These are phyloP conservation scores for Eupithecia vulgata DNA, from an alignment of 2,888 invertebrate genomes.

Conservation along the genomic window DNA sequence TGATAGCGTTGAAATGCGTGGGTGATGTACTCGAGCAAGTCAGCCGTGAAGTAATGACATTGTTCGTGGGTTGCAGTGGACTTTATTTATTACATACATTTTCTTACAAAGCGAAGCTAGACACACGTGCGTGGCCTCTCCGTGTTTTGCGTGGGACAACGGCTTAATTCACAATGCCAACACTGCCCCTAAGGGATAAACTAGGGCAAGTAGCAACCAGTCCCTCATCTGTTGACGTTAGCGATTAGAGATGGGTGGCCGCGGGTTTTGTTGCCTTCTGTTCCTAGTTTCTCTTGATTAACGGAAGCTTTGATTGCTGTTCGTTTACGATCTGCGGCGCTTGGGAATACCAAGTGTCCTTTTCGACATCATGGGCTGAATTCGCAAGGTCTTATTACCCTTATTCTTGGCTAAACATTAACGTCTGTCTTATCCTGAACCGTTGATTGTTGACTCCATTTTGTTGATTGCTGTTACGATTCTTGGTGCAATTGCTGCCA, in stretches of 20 bases:
- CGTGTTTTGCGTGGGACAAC: no score
- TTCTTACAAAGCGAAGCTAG: no score
- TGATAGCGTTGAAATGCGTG: no score
- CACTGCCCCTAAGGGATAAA: slow-evolving; percentile 3
- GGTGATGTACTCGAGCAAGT: no score
- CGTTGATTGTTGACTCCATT: not conserved
- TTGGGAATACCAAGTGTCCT: slow-evolving; percentile 29
- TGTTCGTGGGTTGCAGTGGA: no score
- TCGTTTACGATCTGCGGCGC: slow-evolving; percentile 27
- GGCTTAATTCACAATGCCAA: slow-evolving; percentile 2
- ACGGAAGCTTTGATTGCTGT: slow-evolving; percentile 37
- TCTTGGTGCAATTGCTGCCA: not conserved
- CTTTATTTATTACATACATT: no score
- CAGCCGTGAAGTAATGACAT: no score
- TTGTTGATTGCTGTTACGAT: not conserved
- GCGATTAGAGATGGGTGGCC: slow-evolving; percentile 34
- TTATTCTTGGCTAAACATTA: slow-evolving; percentile 11
- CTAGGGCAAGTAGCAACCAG: not conserved
- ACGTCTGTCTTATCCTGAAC: not conserved
- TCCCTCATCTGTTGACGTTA: slow-evolving; percentile 36
- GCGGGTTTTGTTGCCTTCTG: slow-evolving; percentile 34
- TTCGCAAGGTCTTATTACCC: slow-evolving; percentile 2
- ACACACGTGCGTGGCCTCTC: no score
- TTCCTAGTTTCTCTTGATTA: slow-evolving; percentile 41
- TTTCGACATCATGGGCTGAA: slow-evolving; percentile 11